Conservation (phyloP, 2,113 vertebrate species). For the Empidonax traillii region DNA sequence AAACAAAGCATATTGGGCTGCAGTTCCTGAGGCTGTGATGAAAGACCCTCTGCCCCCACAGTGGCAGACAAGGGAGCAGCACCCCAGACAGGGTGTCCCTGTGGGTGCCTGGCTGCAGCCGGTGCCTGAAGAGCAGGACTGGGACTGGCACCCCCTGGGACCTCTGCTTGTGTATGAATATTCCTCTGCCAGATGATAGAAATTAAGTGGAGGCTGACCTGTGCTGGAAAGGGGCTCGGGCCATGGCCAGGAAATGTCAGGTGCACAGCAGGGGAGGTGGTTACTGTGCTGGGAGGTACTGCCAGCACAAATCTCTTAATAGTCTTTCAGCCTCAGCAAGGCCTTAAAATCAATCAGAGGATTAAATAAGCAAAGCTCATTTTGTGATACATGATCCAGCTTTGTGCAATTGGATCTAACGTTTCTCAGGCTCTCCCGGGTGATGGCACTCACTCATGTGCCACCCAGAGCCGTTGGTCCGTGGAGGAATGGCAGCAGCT, state of each 20-base stretch:
- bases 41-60: not conserved
- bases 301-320: conserved; percentile 54
- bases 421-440: not conserved
- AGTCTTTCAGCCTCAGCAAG: conserved; percentile 29
- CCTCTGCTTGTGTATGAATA: accelerated
- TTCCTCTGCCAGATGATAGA: not conserved
- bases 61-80: not conserved
- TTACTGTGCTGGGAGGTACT: not conserved
- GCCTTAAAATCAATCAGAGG: conserved; percentile 59
- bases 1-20: not conserved
- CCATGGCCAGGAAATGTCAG: not conserved
- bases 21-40: not conserved
- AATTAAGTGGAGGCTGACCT: not conserved
- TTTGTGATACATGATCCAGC: conserved; percentile 35
- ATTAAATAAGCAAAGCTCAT: conserved; percentile 61
- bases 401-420: conserved; percentile 39
- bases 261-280: not conserved
- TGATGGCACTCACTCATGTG: not conserved
- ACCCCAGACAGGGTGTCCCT: accelerated
- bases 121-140: not conserved
- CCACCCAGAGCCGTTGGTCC: not conserved
- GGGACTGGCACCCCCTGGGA: accelerated
- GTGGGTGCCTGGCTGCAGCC: not conserved
- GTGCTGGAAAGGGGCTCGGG: not conserved
- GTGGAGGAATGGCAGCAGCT: not conserved